phyloP scores from a whole-genome alignment of 2,797 vertebrate species.

The Microcaecilia unicolor region DNA sequence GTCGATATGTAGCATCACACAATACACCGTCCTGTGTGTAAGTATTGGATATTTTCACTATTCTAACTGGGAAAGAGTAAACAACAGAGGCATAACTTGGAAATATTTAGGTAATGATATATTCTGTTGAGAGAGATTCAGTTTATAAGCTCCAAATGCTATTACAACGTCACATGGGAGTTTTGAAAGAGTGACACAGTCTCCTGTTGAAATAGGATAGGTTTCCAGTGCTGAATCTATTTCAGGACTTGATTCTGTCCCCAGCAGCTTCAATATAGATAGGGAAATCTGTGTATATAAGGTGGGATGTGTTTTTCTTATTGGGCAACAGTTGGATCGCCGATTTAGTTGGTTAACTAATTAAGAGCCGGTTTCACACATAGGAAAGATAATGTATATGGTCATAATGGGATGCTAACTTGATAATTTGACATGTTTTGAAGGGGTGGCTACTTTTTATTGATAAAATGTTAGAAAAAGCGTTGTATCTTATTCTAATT shows the following conservation, averaged over 20 bases:
- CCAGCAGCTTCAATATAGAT: not conserved
- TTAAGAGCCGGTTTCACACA: too few species aligned
- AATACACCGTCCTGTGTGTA: conserved; percentile 71
- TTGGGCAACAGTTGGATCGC: too few species aligned
- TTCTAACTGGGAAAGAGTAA: too few species aligned
- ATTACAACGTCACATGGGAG: not conserved
- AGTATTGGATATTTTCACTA: conserved; percentile 15
- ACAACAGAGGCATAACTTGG: too few species aligned
- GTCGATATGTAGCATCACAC: conserved; percentile 72
- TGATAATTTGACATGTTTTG: too few species aligned
- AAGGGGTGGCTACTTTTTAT: too few species aligned
- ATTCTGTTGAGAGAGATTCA: too few species aligned
- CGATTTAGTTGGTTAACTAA: too few species aligned
- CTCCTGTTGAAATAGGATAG: not conserved
- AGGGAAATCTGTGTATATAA: not conserved
- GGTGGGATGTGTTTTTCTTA: not conserved
- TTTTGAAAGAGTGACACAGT: conserved; percentile 5
- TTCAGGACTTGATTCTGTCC: not conserved
- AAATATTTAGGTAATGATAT: conserved; percentile 7
- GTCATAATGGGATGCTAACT: too few species aligned
- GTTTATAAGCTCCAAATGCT: not conserved
- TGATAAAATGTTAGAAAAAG: too few species aligned
- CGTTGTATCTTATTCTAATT: too few species aligned
- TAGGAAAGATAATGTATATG: too few species aligned
- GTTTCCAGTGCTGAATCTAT: not conserved